Evolutionary conservation across 2,797 vertebrate genomes (phyloP), one percentile per base, ranked within the genome.

Genomic region (Myripristis jacobus): DNA sequence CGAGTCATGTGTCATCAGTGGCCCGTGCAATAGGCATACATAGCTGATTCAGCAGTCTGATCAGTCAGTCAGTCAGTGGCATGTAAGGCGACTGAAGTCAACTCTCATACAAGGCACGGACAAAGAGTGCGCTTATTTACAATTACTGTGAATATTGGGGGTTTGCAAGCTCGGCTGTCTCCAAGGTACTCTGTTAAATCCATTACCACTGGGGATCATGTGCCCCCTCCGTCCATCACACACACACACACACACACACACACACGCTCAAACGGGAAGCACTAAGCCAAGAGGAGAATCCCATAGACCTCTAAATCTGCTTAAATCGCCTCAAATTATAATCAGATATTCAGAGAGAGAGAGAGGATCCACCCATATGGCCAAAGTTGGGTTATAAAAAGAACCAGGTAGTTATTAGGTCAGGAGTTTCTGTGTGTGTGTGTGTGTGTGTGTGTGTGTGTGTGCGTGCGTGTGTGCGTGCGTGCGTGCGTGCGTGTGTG

Each of bases 271-370:
- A 69, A 73, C 71, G 77, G n/a, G 25, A 66, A 73, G 80, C 63
- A 22, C 70, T 87, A 80, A 87, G 73, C 79, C 78, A 79, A 85
- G 84, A 77, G 75, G 87, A 91, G 83, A 88, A 89, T 87, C 81
- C 86, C 76, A 75, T 52, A 82, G 80, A 79, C 79, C 77, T 82
- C 65, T 85, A 90, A 90, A 91, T 89, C 90, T 88, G 78, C 86
- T 89, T 88, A 88, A 89, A 93, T 91, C 86, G 66, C 84, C 72
- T 88, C 81, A 85, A 88, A 88, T 91, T 81, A 90, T 89, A 90
- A 91, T 91, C 89, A 90, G 87, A 92, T 89, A 91, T 89, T 86
- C 83, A 89, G 87, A 91, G 89, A 80, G 89, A 84, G 81, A 41
- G 13, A 86, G 13, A 86, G 66, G 70, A 76, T 50, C 73, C 75